Evolutionary conservation across 2,797 vertebrate genomes (phyloP), one percentile per base, ranked within the genome.

Genomic region (Dipus sagitta): DNA sequence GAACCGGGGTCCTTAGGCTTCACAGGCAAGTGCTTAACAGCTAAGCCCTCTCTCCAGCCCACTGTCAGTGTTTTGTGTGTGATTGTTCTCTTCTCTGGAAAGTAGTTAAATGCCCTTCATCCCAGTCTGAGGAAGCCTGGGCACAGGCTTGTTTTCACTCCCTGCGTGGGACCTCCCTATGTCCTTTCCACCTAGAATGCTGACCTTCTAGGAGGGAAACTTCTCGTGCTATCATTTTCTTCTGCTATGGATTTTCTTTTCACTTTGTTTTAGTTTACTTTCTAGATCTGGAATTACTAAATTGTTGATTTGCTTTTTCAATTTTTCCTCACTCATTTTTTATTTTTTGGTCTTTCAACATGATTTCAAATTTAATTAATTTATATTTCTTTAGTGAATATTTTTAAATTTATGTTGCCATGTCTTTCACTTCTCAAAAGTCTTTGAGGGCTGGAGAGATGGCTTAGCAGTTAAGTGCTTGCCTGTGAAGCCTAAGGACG

Each of bases 81-180:
- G 26, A 77, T 64, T 60, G 62, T 60, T 67, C 77, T 87, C 62
- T 85, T 85, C 82, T 84, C 78, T 70, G 47, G 62, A 79, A 74
- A 17, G n/a, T 78, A 26, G 6, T 11, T 74, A 17, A 64, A 17
- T 17, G 11, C 28, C 12, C 34, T 60, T 76, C 68, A 68, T n/a
- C 47, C 14, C 30, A 64, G 26, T 52, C 1, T n/a, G 74, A 32
- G 38, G 54, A 87, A 42, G 79, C 67, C 70, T 82, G n/a, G 10
- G 11, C 47, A 4, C 3, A 21, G 13, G 18, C 13, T 86, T 72
- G 4, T 64, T 82, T 52, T n/a, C 30, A 77, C 32, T 20, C 30
- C 32, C 15, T 92, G 30, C 64, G 8, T 32, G 10, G 20, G 30
- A 30, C 3, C 67, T 24, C 86, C 30, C 17, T 72, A 32, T 8